Percentiles rank a stretch among this genome's conserved stretches.
Evolutionary conservation across 1,140 invertebrate species (phyloP).

Genomic region (Drosophila elegans): DNA sequence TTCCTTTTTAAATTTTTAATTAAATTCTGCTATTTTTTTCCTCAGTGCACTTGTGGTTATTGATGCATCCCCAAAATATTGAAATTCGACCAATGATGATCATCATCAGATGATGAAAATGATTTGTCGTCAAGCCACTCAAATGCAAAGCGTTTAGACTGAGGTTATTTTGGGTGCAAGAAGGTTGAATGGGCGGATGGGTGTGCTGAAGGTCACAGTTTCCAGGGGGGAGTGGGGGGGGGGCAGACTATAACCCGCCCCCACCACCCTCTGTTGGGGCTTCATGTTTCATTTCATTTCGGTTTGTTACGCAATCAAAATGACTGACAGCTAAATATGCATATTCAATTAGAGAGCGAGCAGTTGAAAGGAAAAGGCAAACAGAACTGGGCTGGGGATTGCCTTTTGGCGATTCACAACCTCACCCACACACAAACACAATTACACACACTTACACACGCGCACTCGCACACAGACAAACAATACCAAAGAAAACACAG

Average conservation of each 20-base stretch:
- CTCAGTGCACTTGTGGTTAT: conserved; percentile 1
- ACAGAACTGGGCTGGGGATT: conserved; percentile 1
- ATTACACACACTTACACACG: not conserved
- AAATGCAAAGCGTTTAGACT: conserved; percentile 34
- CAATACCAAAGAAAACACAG: not conserved
- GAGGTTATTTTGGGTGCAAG: not conserved
- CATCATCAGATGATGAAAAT: conserved; percentile 22
- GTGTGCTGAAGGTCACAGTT: not conserved
- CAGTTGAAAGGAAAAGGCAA: conserved; percentile 41
- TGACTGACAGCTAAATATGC: conserved; percentile 59
- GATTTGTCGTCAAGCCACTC: conserved; percentile 35
- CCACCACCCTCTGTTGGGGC: conserved; percentile 7
- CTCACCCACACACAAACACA: not conserved
- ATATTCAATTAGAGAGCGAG: conserved; percentile 52
- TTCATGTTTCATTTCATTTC: conserved; percentile 48
- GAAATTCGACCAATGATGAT: conserved; percentile 17
- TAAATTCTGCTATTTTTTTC: not conserved
- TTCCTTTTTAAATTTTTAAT: not conserved
- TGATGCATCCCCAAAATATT: conserved; percentile 21
- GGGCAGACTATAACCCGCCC: not conserved
- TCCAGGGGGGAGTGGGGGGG: not conserved
- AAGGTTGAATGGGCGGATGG: too few relatives aligned
- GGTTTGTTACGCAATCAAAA: conserved; percentile 50
- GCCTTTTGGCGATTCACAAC: conserved; percentile 14
- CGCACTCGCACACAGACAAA: not conserved